Evolutionary conservation across 2,888 invertebrate genomes (phyloP).

Genomic region (Amiota mariae): DNA sequence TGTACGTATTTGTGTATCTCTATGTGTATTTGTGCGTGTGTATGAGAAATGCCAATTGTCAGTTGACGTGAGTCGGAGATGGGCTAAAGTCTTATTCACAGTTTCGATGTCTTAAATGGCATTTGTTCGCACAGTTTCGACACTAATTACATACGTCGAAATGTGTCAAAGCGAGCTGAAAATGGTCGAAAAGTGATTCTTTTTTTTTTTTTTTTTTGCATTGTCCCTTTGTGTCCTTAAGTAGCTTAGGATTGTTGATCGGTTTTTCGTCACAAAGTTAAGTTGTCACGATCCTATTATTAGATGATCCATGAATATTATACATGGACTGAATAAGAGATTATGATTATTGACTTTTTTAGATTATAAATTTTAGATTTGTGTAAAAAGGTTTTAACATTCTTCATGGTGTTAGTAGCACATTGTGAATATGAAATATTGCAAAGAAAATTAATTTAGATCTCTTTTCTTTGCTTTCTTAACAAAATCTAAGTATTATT

Average conservation of each 20-base stretch:
- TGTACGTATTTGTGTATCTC: no score
- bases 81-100: not conserved
- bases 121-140: slow-evolving; percentile 9
- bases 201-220: not conserved
- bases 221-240: not conserved
- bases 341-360: no score
- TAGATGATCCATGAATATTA: not conserved
- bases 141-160: slow-evolving; percentile 9
- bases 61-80: no score
- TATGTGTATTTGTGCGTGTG: not conserved
- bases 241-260: not conserved
- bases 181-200: not conserved
- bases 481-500: no score
- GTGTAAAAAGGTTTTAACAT: no score
- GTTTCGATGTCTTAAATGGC: slow-evolving; percentile 26
- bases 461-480: no score
- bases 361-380: no score
- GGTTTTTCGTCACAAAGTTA: not conserved
- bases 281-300: slow-evolving; percentile 10
- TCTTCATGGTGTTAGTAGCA: no score
- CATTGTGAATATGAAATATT: no score
- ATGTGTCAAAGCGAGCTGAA: slow-evolving; percentile 10
- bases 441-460: no score
- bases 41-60: not conserved
- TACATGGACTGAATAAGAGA: no score